phyloP scores from a whole-genome alignment of 2,888 invertebrate genomes.

The Ectemnius lituratus region DNA sequence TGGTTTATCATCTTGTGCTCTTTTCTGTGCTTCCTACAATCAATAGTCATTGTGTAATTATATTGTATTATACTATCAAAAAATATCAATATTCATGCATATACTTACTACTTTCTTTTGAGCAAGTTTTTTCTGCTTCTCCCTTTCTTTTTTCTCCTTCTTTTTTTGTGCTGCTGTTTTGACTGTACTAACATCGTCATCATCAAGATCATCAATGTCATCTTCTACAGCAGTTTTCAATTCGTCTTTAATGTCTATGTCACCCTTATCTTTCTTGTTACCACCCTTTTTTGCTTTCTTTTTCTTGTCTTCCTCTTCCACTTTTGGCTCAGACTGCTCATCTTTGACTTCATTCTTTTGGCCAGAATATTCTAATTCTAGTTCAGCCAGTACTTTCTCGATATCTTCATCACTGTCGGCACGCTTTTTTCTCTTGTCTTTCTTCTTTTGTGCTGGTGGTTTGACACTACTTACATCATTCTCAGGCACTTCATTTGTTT shows the following conservation, averaged over 20 bases:
- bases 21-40: conserved; percentile 63
- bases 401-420: conserved; percentile 89
- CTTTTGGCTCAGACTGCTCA: conserved; percentile 45
- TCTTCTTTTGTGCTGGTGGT: conserved; percentile 92
- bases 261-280: conserved; percentile 69
- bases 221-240: conserved; percentile 40
- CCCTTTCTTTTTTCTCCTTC: conserved; percentile 92
- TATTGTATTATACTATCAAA: background rate
- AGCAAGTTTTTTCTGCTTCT: conserved; percentile 86
- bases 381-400: conserved; percentile 90
- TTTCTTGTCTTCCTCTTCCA: conserved; percentile 58
- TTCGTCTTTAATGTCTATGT: conserved; percentile 73
- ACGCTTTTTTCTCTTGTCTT: conserved; percentile 89
- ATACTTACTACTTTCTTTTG: conserved; percentile 80
- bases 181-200: conserved; percentile 81
- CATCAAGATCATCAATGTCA: conserved; percentile 65
- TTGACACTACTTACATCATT: conserved; percentile 83
- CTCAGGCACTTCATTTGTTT: conserved; percentile 67
- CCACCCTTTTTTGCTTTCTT: conserved; percentile 52
- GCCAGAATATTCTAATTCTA: conserved; percentile 89
- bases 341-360: conserved; percentile 79
- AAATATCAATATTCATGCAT: background rate
- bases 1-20: conserved; percentile 58
- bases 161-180: conserved; percentile 93
- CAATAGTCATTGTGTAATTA: conserved; percentile 5